Base-by-base conservation (phyloP, 2,797 vertebrate species). In the Sandelia bainsii region DNA sequence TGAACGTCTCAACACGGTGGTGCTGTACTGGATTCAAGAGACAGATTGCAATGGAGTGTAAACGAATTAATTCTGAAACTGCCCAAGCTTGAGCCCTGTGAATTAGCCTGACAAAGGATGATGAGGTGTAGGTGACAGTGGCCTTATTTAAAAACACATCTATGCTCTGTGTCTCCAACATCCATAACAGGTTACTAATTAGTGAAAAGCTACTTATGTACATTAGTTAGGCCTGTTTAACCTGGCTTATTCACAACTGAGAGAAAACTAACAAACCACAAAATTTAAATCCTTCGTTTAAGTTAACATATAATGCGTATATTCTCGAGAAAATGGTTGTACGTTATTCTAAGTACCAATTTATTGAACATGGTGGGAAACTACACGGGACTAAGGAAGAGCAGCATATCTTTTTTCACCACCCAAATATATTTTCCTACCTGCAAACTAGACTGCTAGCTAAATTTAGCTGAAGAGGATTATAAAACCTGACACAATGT, bases 401-500 rank as follows among this genome's bases (percentile, higher is more conserved):
- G 11, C 22, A 29, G 19, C 20, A 1, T 40, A 32, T 5, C 9
- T 39, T 53, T 27, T 23, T 3, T 19, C 40, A 8, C 12, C 6
- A 14, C 32, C 20, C 20, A 34, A 57, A 70, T 46, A 46, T 1
- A 53, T 11, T 12, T 40, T 0, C 13, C 12, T 17, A 8, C 3
- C 19, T 39, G 53, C 4, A 64, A 39, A 45, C 0, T 6, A 6
- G 32, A 34, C 32, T 34, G 32, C 32, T 34, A 20, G 2, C 2
- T 58, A 12, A 13, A 40, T 14, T 14, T 14, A 17, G 4, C 54
- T 52, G 16, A 2, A 1, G 4, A 29, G 1, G 23, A 42, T 61
- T 49, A 68, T n/a, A 53, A 74, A 37, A 3, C 39, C 48, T 27
- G 44, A 49, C 22, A 49, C 42, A 49, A 14, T 0, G 52, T 75